Percentiles rank a stretch among this genome's conserved stretches.
These are phyloP conservation scores for Metopolophium dirhodum DNA, from an alignment of 1,140 invertebrate species.

Conservation along the genomic window DNA sequence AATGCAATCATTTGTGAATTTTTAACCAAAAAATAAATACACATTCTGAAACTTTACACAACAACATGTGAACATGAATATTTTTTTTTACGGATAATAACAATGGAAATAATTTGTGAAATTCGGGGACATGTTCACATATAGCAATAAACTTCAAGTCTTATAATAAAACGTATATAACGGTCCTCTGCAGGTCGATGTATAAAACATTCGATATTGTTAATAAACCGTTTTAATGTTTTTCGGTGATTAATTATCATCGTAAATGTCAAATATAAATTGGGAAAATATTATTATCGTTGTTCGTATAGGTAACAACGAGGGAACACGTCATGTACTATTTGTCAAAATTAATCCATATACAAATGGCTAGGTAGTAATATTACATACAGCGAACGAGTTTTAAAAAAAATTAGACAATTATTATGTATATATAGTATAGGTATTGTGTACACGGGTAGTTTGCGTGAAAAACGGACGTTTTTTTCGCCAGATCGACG, in stretches of 20 bases:
- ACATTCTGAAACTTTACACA: background rate
- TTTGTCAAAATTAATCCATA: constrained; percentile 1
- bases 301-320: background rate
- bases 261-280: constrained; percentile 9
- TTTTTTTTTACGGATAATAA: background rate
- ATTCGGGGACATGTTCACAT: background rate
- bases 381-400: background rate
- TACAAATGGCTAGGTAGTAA: background rate
- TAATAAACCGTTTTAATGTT: background rate
- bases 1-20: background rate
- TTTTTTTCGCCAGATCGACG: background rate
- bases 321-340: background rate
- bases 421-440: background rate
- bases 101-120: background rate
- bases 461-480: constrained; percentile 15
- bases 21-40: background rate
- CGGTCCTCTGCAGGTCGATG: too few species aligned
- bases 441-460: background rate
- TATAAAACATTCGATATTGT: background rate
- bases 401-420: background rate
- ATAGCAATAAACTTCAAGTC: background rate
- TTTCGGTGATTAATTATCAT: background rate
- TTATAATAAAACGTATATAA: background rate
- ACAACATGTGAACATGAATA: background rate
- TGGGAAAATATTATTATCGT: background rate